phyloP scores from a whole-genome alignment of 2,888 invertebrate genomes.

The Sinotaia quadrata region DNA sequence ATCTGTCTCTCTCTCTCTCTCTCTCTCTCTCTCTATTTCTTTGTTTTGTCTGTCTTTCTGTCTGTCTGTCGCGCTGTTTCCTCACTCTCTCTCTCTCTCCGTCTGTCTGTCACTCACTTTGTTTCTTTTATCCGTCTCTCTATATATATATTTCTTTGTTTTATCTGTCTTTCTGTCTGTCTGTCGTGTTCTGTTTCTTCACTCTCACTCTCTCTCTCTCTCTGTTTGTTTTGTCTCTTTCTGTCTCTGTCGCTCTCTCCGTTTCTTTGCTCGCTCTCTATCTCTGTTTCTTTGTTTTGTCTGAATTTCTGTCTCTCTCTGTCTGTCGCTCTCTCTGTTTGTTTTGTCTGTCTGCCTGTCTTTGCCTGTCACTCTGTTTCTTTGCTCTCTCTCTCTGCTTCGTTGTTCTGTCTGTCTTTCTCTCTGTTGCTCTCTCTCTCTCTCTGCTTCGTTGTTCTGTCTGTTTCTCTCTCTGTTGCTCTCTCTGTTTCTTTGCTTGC shows the following conservation, averaged over 20 bases:
- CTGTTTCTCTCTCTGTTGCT: constrained; percentile 5
- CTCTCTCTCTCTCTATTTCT: background rate
- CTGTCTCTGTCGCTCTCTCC: background rate
- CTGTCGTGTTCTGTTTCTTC: background rate
- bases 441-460: background rate
- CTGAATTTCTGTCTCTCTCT: constrained; percentile 7
- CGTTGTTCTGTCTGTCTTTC: background rate
- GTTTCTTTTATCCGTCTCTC: background rate
- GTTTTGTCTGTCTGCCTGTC: background rate
- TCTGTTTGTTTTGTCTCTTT: constrained; percentile 1
- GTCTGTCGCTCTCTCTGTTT: background rate
- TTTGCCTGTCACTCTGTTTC: constrained; percentile 5
- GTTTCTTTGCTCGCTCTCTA: background rate
- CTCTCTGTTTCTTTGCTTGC: background rate
- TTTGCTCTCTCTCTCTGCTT: background rate
- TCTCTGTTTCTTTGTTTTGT: no score
- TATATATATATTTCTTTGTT: background rate
- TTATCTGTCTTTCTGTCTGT: no score
- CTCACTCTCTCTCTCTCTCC: constrained; percentile 7
- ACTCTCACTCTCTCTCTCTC: background rate
- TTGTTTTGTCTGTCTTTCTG: background rate
- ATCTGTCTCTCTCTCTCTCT: constrained; percentile 11
- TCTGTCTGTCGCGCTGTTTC: background rate
- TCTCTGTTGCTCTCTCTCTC: constrained; percentile 4
- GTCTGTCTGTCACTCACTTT: constrained; percentile 9